Evolutionary conservation across 2,797 vertebrate species (phyloP), one percentile per base, ranked within the genome.

Genomic region (Lacerta viridis): DNA sequence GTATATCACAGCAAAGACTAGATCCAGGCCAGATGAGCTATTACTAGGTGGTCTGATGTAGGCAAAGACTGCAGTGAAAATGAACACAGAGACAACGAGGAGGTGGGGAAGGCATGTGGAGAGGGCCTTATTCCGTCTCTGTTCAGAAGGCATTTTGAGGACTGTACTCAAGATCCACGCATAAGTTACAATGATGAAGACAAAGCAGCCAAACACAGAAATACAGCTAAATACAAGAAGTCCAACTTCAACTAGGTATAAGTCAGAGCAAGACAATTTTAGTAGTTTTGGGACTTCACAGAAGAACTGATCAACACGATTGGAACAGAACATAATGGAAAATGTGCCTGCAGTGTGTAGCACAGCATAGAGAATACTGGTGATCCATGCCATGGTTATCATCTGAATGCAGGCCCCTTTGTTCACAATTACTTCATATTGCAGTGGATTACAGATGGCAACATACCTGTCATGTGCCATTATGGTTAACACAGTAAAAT

Each of bases 61-160:
- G 29, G 7, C 46, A 41, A 74, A 74, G 36, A 29, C 2, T 8
- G 10, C 69, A 43, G 46, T 75, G 10, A 33, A 61, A 0, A 81
- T 13, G n/a, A 87, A 1, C 50, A 87, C 0, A 17, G 71, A 87
- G 20, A 75, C 29, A 23, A 87, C 86, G 15, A 20, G 11, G 7
- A 87, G 55, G 50, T 87, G 86, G 15, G 71, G 86, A 9, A 87
- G 13, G 29, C 80, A 87, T 33, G 79, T 87, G 11, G 86, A 87
- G 20, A 87, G 9, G 4, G 77, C 46, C 8, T 87, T 87, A 2
- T 80, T 23, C 15, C 27, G 77, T 6, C 66, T 68, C 4, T 72
- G 33, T 17, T 59, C 33, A 59, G 77, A 80, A 69, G 77, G 66
- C 3, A 87, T 80, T 72, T 27, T 80, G 3, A 80, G 43, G 3